Base-by-base conservation (phyloP, 2,888 invertebrate genomes). In the Hanleya hanleyi region DNA sequence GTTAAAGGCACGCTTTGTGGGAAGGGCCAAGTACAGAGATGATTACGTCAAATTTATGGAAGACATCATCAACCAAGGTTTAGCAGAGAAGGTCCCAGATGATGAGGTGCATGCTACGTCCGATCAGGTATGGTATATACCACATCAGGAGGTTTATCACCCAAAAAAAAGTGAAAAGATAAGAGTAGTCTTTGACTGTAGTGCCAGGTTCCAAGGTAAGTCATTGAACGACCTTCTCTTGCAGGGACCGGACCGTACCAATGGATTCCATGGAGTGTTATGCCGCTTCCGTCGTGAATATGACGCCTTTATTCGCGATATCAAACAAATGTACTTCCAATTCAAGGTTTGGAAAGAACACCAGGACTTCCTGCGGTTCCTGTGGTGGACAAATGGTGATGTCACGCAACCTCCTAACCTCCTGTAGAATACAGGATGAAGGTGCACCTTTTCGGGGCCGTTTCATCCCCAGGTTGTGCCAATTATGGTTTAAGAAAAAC, bases 121-220 rank as follows among this genome's bases (percentile, higher is more conserved):
- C 12, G 12, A 47, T 61, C 6, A 47, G 69, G 62, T 75, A 75
- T 38, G 7, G 73, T 6, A 68, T 72, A 1, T 72, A 75, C 33
- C 69, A 69, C 51, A 64, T 36, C 22, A 35, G 49, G 18, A 73
- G 73, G 57, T 49, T 64, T 5, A 35, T 38, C 32, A 75, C 68
- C 29, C 15, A 73, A 15, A 35, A 72, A n/a, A 66, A 73, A 4
- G 75, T 75, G n/a, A 7, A 73, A 68, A 32, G 71, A 75, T n/a
- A n/a, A n/a, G n/a, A n/a, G n/a, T n/a, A n/a, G n/a, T n/a, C n/a
- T n/a, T n/a, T n/a, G n/a, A n/a, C 65, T 73, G 72, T 36, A 36
- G 47, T 7, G 66, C 75, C 2, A 41, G 35, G 38, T 69, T 26
- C 35, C 32, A 65, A 1, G 65, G 50, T 5, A 36, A 62, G 32